Conservation (phyloP, 2,888 invertebrate genomes). For the Tachina fera region DNA sequence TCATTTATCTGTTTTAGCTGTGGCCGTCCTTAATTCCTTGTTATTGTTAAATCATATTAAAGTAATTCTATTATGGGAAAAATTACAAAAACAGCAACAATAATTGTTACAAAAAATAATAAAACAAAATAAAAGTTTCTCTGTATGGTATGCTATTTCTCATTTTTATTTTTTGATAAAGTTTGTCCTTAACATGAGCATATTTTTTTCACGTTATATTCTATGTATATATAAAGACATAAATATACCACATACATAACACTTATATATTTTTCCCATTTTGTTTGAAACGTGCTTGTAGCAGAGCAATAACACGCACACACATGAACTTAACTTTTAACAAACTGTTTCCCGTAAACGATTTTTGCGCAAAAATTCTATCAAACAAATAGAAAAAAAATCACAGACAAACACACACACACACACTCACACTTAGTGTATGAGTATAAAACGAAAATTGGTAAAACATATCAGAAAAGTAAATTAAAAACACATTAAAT, state of each 20-base stretch:
- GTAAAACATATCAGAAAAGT: conserved; percentile 70
- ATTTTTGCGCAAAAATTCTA: conserved; percentile 48
- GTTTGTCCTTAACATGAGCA: conserved; percentile 69
- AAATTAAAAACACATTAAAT: conserved; percentile 75
- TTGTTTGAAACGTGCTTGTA: conserved; percentile 16
- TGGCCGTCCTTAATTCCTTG: neutral
- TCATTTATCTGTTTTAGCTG: neutral
- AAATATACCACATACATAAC: conserved; percentile 14
- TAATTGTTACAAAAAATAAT: conserved; percentile 25
- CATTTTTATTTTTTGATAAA: conserved; percentile 26
- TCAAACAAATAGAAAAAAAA: neutral
- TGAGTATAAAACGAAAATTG: conserved; percentile 55
- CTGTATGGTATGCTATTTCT: neutral
- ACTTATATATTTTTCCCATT: neutral
- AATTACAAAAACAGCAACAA: conserved; percentile 36
- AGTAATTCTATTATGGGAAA: conserved; percentile 62
- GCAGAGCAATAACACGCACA: conserved; percentile 38
- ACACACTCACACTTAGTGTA: neutral
- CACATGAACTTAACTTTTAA: conserved; percentile 36
- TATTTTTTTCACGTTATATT: conserved; percentile 30
- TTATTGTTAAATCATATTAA: conserved; percentile 62
- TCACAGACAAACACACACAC: too few relatives aligned
- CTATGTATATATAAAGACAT: conserved; percentile 6
- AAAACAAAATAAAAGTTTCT: conserved; percentile 49
- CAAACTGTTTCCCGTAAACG: conserved; percentile 57